Percentiles rank a stretch among this genome's conserved stretches.
phyloP scores from a whole-genome alignment of 1,140 invertebrate species.

The Macrocentrus cingulum region DNA sequence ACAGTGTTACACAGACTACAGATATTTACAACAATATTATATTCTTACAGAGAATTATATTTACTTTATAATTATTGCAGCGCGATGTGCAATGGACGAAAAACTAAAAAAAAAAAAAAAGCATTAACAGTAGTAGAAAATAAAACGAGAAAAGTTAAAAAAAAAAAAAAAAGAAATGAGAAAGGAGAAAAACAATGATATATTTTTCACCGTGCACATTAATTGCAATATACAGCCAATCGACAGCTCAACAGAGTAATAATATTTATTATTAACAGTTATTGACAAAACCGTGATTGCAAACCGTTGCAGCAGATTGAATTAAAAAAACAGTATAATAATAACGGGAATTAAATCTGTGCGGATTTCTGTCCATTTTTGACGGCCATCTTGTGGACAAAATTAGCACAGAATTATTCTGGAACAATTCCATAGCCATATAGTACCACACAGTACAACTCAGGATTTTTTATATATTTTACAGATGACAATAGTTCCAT shows the following conservation, averaged over 20 bases:
- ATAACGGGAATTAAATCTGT: slow-evolving; percentile 32
- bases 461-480: slow-evolving; percentile 61
- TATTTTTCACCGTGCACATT: slow-evolving; percentile 57
- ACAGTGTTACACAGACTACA: slow-evolving; percentile 62
- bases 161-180: slow-evolving; percentile 5
- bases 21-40: slow-evolving; percentile 62
- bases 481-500: slow-evolving; percentile 61
- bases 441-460: slow-evolving; percentile 61
- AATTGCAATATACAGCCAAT: slow-evolving; percentile 57
- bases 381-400: slow-evolving; percentile 14
- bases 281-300: slow-evolving; percentile 57
- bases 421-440: slow-evolving; percentile 58
- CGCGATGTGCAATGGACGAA: slow-evolving; percentile 51
- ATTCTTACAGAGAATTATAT: slow-evolving; percentile 62
- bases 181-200: slow-evolving; percentile 28
- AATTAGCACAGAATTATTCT: slow-evolving; percentile 38
- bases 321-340: slow-evolving; percentile 33
- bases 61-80: slow-evolving; percentile 59
- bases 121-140: slow-evolving; percentile 9
- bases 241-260: slow-evolving; percentile 58
- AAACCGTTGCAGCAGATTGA: slow-evolving; percentile 54
- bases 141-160: slow-evolving; percentile 1
- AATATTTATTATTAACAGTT: slow-evolving; percentile 56
- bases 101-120: slow-evolving; percentile 14
- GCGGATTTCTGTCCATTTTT: slow-evolving; percentile 27